These are phyloP conservation scores for Pristionchus exspectatus DNA, from an alignment of 2,888 invertebrate genomes.

Conservation along the genomic window DNA sequence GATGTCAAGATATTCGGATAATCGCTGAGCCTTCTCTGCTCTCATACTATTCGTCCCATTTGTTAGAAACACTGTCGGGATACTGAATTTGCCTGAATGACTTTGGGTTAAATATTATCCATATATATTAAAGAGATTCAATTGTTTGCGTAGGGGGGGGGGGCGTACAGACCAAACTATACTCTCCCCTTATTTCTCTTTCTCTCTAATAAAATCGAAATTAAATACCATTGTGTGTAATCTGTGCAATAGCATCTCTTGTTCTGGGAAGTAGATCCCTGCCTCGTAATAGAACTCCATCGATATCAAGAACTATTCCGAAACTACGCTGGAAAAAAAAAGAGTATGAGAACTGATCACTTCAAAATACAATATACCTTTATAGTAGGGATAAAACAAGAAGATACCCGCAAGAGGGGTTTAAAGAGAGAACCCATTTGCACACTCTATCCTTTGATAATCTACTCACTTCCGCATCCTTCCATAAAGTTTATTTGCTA, in stretches of 20 bases:
- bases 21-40: conserved; percentile 83
- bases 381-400: neutral
- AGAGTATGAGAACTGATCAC: neutral
- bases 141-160: no score
- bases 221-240: conserved; percentile 80
- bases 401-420: conserved; percentile 3
- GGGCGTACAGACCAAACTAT: no score
- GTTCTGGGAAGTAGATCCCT: conserved; percentile 83
- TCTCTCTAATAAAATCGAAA: no score
- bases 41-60: conserved; percentile 84
- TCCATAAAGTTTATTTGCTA: neutral
- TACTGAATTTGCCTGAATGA: conserved; percentile 82
- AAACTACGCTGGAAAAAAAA: conserved; percentile 78
- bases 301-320: conserved; percentile 86
- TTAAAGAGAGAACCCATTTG: conserved; percentile 7
- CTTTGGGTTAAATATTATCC: no score
- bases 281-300: conserved; percentile 85
- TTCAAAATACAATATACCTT: conserved; percentile 3
- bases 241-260: conserved; percentile 82
- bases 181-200: no score
- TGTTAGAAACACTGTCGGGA: conserved; percentile 84
- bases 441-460: neutral
- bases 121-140: no score
- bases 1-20: conserved; percentile 83
- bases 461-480: conserved; percentile 3